phyloP scores from a whole-genome alignment of 2,797 vertebrate genomes.

The Crax fasciolata region DNA sequence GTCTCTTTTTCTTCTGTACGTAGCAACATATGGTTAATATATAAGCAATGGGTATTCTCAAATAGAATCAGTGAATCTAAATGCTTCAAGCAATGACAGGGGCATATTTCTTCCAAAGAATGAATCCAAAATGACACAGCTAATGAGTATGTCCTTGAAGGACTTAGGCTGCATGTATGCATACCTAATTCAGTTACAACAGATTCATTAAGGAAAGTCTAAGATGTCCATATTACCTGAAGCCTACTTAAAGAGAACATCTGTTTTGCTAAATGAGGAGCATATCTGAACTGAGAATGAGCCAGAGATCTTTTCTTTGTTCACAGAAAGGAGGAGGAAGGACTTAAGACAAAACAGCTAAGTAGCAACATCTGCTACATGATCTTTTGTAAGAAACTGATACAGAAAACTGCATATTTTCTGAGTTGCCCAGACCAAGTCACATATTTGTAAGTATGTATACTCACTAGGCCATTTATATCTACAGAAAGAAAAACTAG shows the following conservation, averaged over 20 bases:
- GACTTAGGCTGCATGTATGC: conserved; percentile 40
- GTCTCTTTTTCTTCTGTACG: not conserved
- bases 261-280: conserved; percentile 22
- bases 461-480: not conserved
- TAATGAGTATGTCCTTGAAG: conserved; percentile 65
- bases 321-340: not conserved
- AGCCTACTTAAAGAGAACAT: conserved; percentile 37
- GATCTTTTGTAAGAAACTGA: not conserved
- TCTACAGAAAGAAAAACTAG: not conserved
- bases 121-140: conserved; percentile 47
- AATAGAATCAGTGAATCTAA: conserved; percentile 17
- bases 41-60: conserved; percentile 8
- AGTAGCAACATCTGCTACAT: not conserved
- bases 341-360: not conserved
- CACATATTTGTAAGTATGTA: not conserved
- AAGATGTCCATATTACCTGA: conserved; percentile 26
- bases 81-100: conserved; percentile 15
- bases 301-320: not conserved
- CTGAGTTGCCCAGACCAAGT: not conserved
- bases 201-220: conserved; percentile 28
- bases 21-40: not conserved
- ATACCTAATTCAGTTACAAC: not conserved
- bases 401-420: not conserved
- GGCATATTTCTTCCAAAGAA: conserved; percentile 27
- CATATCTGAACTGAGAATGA: not conserved